Conservation (phyloP, 2,888 invertebrate species). For the Lacanobia oleracea region DNA sequence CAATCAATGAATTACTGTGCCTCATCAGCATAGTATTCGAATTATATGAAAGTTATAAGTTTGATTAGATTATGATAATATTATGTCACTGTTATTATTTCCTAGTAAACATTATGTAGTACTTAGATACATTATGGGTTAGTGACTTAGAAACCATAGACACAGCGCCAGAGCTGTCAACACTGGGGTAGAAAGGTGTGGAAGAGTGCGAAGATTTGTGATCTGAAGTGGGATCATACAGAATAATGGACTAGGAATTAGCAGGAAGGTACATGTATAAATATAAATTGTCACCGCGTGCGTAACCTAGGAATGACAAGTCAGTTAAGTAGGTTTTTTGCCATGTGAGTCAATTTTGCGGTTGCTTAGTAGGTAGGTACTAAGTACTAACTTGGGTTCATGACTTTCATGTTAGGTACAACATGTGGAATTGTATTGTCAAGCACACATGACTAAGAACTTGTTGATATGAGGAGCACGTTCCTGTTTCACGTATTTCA, state of each 20-base stretch:
- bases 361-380: slow-evolving; percentile 23
- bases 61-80: slow-evolving; percentile 21
- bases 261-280: too few relatives aligned
- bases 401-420: slow-evolving; percentile 30
- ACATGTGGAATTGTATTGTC: slow-evolving; percentile 63
- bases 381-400: slow-evolving; percentile 48
- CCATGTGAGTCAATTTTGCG: slow-evolving; percentile 53
- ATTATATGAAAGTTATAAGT: slow-evolving; percentile 53
- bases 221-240: not conserved
- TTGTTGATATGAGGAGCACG: slow-evolving; percentile 71
- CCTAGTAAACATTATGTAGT: not conserved
- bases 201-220: not conserved
- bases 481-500: slow-evolving; percentile 64
- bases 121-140: not conserved
- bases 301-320: not conserved
- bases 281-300: not conserved
- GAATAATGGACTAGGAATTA: not conserved
- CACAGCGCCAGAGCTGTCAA: not conserved
- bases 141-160: not conserved
- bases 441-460: slow-evolving; percentile 62
- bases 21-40: slow-evolving; percentile 49
- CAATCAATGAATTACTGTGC: slow-evolving; percentile 36
- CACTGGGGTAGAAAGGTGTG: not conserved
- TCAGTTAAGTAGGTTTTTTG: not conserved
- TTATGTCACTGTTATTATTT: slow-evolving; percentile 46